Evolutionary conservation across 2,113 vertebrate genomes (phyloP).

Genomic region (Pseudopipra pipra): DNA sequence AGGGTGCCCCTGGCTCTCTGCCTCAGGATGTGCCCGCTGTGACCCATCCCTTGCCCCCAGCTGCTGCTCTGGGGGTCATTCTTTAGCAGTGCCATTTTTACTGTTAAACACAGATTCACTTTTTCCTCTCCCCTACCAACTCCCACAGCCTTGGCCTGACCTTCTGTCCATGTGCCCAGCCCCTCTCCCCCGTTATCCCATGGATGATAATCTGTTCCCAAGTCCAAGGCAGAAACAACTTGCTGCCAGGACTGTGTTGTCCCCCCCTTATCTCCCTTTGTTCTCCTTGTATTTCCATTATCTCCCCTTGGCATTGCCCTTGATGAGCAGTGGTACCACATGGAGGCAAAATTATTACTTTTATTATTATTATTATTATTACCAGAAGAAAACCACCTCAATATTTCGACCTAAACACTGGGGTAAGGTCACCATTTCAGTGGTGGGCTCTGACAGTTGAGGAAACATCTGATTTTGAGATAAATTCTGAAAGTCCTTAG

Average conservation of each 20-base stretch:
- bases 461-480: not conserved
- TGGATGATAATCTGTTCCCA: not conserved
- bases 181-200: not conserved
- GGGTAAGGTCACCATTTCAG: not conserved
- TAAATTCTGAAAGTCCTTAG: not conserved
- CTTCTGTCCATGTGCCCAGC: not conserved
- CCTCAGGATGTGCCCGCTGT: not conserved
- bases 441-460: fast-evolving
- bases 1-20: not conserved
- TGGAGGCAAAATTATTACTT: not conserved
- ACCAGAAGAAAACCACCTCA: not conserved
- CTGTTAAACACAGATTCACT: not conserved
- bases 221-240: not conserved
- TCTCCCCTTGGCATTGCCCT: not conserved
- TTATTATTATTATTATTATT: no score
- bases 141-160: not conserved
- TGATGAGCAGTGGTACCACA: not conserved
- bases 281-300: not conserved
- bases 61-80: not conserved
- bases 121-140: not conserved
- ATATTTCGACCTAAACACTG: not conserved
- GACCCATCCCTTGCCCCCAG: not conserved
- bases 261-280: not conserved
- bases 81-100: not conserved
- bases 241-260: not conserved